Conservation (phyloP, 1,140 invertebrate species). For the Calosoma granatense region DNA sequence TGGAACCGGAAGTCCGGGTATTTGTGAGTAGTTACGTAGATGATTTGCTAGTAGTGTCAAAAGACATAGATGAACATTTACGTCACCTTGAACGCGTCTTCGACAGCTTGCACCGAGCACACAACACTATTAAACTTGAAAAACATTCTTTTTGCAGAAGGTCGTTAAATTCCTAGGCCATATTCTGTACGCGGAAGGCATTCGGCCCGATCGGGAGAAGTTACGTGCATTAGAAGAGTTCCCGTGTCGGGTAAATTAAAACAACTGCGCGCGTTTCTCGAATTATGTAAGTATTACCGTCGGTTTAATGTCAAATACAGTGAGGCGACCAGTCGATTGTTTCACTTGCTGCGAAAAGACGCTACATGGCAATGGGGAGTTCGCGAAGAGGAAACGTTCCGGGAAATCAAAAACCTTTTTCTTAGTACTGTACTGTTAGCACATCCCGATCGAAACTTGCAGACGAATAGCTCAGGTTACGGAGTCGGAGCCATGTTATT, state of each 20-base stretch:
- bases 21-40: background rate
- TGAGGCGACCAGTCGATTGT: background rate
- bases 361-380: constrained; percentile 4
- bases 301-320: background rate
- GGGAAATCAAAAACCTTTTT: constrained; percentile 11
- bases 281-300: background rate
- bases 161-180: constrained; percentile 22
- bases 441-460: constrained; percentile 19
- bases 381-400: background rate
- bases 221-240: constrained; percentile 24
- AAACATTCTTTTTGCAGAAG: constrained; percentile 22
- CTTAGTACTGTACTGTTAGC: constrained; percentile 17
- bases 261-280: constrained; percentile 28
- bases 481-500: constrained; percentile 17
- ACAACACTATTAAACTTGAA: constrained; percentile 20
- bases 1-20: background rate
- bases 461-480: constrained; percentile 20
- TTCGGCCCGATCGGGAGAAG: constrained; percentile 26
- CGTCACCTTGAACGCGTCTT: background rate
- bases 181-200: constrained; percentile 23
- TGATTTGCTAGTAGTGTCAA: background rate
- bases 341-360: background rate
- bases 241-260: constrained; percentile 23
- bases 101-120: background rate
- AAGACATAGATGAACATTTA: background rate